These are phyloP conservation scores for Tortricodes alternella DNA, from an alignment of 2,888 invertebrate species.

Conservation along the genomic window DNA sequence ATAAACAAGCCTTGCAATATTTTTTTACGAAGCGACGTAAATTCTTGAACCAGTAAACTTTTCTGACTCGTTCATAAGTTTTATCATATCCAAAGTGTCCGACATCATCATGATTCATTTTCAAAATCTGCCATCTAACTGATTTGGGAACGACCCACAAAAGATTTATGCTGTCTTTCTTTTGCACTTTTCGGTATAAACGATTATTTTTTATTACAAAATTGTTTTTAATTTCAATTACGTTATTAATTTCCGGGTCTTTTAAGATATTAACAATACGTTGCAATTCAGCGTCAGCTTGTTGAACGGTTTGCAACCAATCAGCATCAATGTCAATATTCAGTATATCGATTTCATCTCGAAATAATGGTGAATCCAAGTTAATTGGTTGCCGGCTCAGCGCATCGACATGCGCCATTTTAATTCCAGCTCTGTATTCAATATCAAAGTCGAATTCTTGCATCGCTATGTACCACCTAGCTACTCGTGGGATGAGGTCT, in stretches of 20 bases:
- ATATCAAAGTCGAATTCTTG: slow-evolving; percentile 35
- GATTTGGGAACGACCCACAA: slow-evolving; percentile 37
- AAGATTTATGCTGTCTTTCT: neutral
- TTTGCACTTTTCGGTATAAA: slow-evolving; percentile 5
- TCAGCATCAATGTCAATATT: neutral
- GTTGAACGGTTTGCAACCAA: slow-evolving; percentile 24
- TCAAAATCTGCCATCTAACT: slow-evolving; percentile 36
- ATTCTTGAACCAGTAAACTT: slow-evolving; percentile 34
- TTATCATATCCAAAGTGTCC: slow-evolving; percentile 35
- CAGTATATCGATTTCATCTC: neutral
- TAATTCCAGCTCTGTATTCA: slow-evolving; percentile 22
- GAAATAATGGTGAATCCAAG: neutral
- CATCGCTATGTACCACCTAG: slow-evolving; percentile 35
- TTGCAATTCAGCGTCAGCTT: slow-evolving; percentile 12
- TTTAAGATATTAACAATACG: slow-evolving; percentile 9
- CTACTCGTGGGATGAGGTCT: slow-evolving; percentile 34
- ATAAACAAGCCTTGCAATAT: slow-evolving; percentile 31
- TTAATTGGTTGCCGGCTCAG: slow-evolving; percentile 18
- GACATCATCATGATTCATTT: slow-evolving; percentile 31
- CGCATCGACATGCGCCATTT: slow-evolving; percentile 28
- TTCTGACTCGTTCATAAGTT: slow-evolving; percentile 27
- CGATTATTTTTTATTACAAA: slow-evolving; percentile 1
- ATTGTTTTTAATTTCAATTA: slow-evolving; percentile 25
- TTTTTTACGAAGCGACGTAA: slow-evolving; percentile 34
- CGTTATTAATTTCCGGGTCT: neutral